Base-by-base conservation (phyloP, 2,113 vertebrate genomes). In the Solea senegalensis region DNA sequence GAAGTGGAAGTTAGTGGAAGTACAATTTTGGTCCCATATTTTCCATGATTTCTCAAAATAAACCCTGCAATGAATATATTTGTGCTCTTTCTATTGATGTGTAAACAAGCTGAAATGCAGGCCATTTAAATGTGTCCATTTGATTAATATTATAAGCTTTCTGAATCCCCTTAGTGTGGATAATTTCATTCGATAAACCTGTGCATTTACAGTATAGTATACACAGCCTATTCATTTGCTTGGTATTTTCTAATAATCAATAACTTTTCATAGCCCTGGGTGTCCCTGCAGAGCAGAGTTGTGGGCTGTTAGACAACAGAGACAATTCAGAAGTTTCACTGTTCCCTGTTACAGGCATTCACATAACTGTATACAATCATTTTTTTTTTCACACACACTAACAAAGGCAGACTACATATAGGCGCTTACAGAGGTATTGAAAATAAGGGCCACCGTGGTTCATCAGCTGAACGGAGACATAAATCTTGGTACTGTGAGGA, bases 401-500 rank as follows among this genome's bases (percentile, higher is more conserved):
- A 81, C 69, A 83, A 69, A 40, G 44, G 8, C 2, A 48, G 9
- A 9, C 11, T 13, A 13, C 9, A n/a, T 66, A 74, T 7, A 56
- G 55, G 27, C 68, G 62, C 15, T 70, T 46, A 74, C 69, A 69
- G 53, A 27, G 8, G 45, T 45, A 56, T 63, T 66, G 55, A 58
- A 73, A 81, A 41, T 50, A 41, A 54, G 43, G 53, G 72, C 66
- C 72, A 69, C 74, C 63, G 81, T 2, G 39, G 76, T 86, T 73
- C 72, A 73, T 58, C 59, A 39, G 69, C 52, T 45, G 71, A 89
- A 91, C 89, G 88, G 76, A 76, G 64, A 86, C 86, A 91, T 92
- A 89, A 89, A 92, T 92, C 90, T 92, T 90, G 52, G 59, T 70
- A 82, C 81, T 71, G 81, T 28, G 7, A 88, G 81, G 90, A 88